Evolutionary conservation across 2,797 vertebrate species (phyloP), one percentile per base, ranked within the genome.

Genomic region (Falco concolor): DNA sequence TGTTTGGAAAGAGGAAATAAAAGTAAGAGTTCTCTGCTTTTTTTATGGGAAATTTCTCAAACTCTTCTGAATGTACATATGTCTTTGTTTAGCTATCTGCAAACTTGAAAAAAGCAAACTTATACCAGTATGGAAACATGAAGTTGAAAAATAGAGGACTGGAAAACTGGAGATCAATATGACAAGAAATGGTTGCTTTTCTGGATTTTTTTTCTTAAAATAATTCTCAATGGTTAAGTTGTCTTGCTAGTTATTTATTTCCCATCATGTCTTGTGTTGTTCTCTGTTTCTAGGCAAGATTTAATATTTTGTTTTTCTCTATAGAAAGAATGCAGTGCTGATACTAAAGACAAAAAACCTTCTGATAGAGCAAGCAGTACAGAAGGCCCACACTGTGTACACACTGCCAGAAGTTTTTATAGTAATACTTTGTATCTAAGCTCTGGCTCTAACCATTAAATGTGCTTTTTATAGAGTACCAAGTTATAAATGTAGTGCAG

Each of bases 401-500:
- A 82, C 9, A 36, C 86, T 97, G 97, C 97, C 97, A 98, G 96
- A 97, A 98, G 97, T 98, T 98, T 98, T 98, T 98, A 98, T 98
- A 98, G 98, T 98, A 98, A 98, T 98, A 98, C 97, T 98, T 98
- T 98, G 97, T 98, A 97, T 98, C 98, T 98, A 96, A 97, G 97
- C 96, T 98, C 98, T 98, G 97, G 96, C 97, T 98, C 98, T 98
- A 97, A 95, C 98, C 97, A 97, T 98, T 98, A 98, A 98, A 98
- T 98, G 98, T 97, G 97, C 98, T 98, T 98, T 98, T 98, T 98
- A 98, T 98, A 98, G 98, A 98, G 98, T 98, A 98, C 97, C 98
- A 98, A 98, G 98, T 98, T 98, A 98, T 98, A 98, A 98, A 98
- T 98, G 98, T 98, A 98, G 98, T 98, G 97, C 97, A 98, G 98